A percentile compares a stretch with the other conserved stretches of the same genome.
Evolutionary conservation across 2,888 invertebrate genomes (phyloP).

Genomic region (Noctuana brunneofusca): DNA sequence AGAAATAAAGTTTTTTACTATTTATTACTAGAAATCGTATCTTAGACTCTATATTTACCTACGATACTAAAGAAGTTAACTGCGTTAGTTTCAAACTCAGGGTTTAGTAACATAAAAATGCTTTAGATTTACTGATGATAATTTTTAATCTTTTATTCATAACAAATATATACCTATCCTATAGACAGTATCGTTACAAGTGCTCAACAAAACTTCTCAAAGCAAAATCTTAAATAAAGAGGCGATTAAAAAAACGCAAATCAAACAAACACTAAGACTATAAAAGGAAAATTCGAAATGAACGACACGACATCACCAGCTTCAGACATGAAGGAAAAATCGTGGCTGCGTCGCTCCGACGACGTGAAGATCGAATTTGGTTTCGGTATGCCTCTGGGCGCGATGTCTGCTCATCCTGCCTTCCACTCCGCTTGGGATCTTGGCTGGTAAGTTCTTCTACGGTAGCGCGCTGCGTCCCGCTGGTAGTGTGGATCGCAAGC

Average conservation of each 20-base stretch:
- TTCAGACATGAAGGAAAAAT: conserved; percentile 50
- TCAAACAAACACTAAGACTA: not conserved
- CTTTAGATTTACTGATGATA: too few species aligned
- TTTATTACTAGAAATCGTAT: too few species aligned
- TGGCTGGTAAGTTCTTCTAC: conserved; percentile 68
- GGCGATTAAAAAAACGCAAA: not conserved
- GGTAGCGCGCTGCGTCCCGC: too few species aligned
- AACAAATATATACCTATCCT: too few species aligned
- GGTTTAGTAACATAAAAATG: too few species aligned
- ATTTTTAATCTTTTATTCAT: too few species aligned
- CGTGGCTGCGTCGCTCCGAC: conserved; percentile 66
- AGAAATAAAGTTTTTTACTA: not conserved
- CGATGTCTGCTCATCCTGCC: conserved; percentile 79
- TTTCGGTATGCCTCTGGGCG: conserved; percentile 76
- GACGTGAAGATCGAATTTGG: conserved; percentile 83
- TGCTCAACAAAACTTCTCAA: too few species aligned
- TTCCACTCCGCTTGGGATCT: conserved; percentile 82
- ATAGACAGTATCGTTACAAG: too few species aligned
- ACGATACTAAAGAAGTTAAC: too few species aligned
- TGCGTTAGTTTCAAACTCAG: too few species aligned
- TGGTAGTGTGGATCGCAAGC: too few species aligned
- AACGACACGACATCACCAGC: conserved; percentile 56
- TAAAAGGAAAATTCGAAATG: conserved; percentile 47
- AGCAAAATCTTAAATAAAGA: not conserved
- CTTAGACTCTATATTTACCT: too few species aligned